phyloP scores from a whole-genome alignment of 2,797 vertebrate genomes.

The Catharus ustulatus region DNA sequence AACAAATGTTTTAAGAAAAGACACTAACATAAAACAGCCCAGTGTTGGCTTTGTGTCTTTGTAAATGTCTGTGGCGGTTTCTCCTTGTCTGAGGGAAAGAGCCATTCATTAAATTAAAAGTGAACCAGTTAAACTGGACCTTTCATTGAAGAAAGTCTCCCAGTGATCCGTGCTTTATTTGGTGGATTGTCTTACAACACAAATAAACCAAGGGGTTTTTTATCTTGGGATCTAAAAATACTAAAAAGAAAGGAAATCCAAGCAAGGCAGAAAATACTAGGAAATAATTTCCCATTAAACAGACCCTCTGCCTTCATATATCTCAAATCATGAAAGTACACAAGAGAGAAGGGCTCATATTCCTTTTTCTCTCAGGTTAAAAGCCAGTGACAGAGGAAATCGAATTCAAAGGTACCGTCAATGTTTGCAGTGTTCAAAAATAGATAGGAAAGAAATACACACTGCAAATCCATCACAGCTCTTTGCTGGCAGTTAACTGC shows the following conservation, averaged over 20 bases:
- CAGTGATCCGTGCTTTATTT: conserved; percentile 73
- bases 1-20: conserved; percentile 73
- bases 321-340: conserved; percentile 29
- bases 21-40: conserved; percentile 70
- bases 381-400: conserved; percentile 40
- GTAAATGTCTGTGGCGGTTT: conserved; percentile 65
- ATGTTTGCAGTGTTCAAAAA: conserved; percentile 47
- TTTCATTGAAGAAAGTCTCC: conserved; percentile 75
- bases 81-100: conserved; percentile 60
- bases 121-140: conserved; percentile 63
- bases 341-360: conserved; percentile 31
- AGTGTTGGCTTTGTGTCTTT: conserved; percentile 68
- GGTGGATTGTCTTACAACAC: conserved; percentile 74
- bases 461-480: neutral
- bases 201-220: conserved; percentile 67
- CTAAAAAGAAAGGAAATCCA: conserved; percentile 73
- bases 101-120: conserved; percentile 76
- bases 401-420: conserved; percentile 27
- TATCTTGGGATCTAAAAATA: conserved; percentile 77
- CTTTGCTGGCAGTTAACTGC: neutral
- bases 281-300: conserved; percentile 66
- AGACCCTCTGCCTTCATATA: conserved; percentile 32
- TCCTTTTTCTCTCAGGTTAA: conserved; percentile 55
- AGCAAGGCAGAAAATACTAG: conserved; percentile 66
- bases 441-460: conserved; percentile 22